phyloP scores from a whole-genome alignment of 2,888 invertebrate species.

The Phragmatobia fuliginosa region DNA sequence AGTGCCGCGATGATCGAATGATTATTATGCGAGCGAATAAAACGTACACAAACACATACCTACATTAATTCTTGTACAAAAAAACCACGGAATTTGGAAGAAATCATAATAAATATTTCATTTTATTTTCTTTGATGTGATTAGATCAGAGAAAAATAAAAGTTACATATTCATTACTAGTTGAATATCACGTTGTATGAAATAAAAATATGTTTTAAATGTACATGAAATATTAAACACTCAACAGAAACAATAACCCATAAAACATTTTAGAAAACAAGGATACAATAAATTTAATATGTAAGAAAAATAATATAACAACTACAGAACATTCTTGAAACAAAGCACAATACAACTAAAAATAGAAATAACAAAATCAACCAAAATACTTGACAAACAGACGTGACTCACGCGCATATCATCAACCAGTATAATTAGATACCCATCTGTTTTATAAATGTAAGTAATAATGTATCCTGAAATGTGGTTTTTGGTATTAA shows the following conservation, averaged over 20 bases:
- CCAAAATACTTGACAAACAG: constrained; percentile 23
- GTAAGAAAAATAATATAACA: not conserved
- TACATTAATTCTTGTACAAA: not conserved
- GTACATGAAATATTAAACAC: not conserved
- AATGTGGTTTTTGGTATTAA: constrained; percentile 8
- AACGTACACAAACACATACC: too few relatives aligned
- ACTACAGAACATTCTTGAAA: constrained; percentile 1
- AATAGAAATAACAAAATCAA: constrained; percentile 10
- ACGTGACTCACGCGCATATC: constrained; percentile 27
- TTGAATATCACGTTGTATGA: not conserved
- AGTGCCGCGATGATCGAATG: not conserved
- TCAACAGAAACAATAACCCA: not conserved
- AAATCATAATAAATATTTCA: not conserved
- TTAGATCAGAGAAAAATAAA: not conserved
- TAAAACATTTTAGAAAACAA: not conserved
- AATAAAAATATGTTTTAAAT: too few relatives aligned
- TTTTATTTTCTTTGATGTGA: not conserved
- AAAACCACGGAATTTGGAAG: too few relatives aligned
- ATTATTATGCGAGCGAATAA: not conserved
- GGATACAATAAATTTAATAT: not conserved
- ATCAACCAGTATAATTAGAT: constrained; percentile 18
- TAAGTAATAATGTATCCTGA: not conserved
- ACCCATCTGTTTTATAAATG: constrained; percentile 3
- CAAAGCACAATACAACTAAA: not conserved
- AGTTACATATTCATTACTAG: not conserved